Conservation (phyloP, 2,113 vertebrate genomes). For the Eptesicus fuscus region DNA sequence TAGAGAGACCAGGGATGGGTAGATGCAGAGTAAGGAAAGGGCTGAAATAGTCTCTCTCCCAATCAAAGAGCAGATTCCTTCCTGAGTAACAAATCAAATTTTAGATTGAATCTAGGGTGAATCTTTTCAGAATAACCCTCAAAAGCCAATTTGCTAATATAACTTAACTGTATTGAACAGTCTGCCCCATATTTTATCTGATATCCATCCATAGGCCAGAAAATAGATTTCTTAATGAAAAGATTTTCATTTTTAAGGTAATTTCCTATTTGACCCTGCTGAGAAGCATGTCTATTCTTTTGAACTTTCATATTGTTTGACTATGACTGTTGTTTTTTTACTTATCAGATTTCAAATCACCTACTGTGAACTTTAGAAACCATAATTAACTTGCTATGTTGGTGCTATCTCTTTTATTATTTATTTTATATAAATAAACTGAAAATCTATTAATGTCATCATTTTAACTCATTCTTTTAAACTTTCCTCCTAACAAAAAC, state of each 20-base stretch:
- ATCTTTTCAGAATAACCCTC: background rate
- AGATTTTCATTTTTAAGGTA: background rate
- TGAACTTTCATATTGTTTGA: constrained; percentile 18
- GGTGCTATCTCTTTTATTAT: background rate
- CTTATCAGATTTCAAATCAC: background rate
- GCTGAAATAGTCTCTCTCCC: background rate
- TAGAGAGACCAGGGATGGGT: background rate
- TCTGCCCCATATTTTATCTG: background rate
- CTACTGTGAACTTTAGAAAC: background rate
- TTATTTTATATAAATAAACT: constrained; percentile 3
- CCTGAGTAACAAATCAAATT: background rate
- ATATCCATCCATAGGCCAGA: background rate
- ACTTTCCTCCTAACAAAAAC: background rate
- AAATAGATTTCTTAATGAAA: background rate
- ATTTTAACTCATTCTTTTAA: background rate
- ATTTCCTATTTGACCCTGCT: background rate
- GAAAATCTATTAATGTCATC: constrained; percentile 36
- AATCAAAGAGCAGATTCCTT: background rate
- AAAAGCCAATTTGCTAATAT: background rate
- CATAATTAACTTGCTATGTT: background rate
- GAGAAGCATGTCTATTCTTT: background rate
- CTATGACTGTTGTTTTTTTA: background rate
- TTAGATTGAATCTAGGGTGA: background rate
- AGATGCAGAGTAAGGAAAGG: background rate
- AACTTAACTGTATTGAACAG: constrained; percentile 19